Base-by-base conservation (phyloP, 1,140 invertebrate genomes). In the Trachymyrmex cornetzi region DNA sequence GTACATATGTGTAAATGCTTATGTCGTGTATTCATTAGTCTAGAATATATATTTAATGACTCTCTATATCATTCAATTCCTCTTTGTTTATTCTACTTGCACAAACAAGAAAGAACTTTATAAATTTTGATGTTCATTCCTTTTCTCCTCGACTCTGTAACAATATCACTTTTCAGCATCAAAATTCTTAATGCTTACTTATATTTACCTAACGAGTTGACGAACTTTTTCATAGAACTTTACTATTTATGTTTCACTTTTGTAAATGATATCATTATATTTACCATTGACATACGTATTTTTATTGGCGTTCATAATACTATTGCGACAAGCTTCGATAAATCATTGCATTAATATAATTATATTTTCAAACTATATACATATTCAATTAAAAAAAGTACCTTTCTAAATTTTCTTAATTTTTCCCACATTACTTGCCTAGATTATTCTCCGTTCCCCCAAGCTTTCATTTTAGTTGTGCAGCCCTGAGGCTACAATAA, bases 401-500 rank as follows among this genome's bases (percentile, higher is more conserved):
- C 27, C 0, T 22, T n/a, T 38, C 6, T 57, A 3, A 57, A 22
- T 38, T 44, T 19, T 27, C 0, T 44, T 19, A 38, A 38, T 27
- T 34, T 63, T 61, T 61, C 2, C 0, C 22, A n/a, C 4, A 59
- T 4, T 27, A 5, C 5, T 53, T 19, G n/a, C 19, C 16, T 44
- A 3, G 22, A 48, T 0, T 34, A 24, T 48, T 48, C 11, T 3
- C 59, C 27, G 57, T 77, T 34, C 24, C 1, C 5, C 30, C 3
- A 14, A 50, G n/a, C 34, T 44, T 9, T 19, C 14, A 63, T 1
- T 24, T 24, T 24, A 16, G 14, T 59, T 22, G 6, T 57, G 19
- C 53, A 19, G 53, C 55, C 22, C 66, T 11, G 30, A 44, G 12
- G 24, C 34, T 57, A 44, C 34, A 69, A 74, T 50, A 82, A 74